Base-by-base conservation (phyloP, 2,888 invertebrate species). In the Amblyjoppa proteus region DNA sequence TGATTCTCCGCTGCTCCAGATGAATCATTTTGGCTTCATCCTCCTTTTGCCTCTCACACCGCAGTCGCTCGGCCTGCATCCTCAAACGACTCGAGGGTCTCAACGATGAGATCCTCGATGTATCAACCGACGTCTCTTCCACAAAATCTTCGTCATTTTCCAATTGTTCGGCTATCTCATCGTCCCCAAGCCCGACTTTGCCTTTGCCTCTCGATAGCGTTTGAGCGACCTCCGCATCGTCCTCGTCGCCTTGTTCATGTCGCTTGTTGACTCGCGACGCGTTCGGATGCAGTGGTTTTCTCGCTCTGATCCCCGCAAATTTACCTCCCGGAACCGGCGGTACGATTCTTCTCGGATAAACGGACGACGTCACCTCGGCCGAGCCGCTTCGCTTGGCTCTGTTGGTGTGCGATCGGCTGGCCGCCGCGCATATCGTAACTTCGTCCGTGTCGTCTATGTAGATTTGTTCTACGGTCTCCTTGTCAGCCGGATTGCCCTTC, bases 281-380 rank as follows among this genome's bases (percentile, higher is more conserved):
- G 13, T 9, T 31, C 1, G 13, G 25, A 68, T 16, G 13, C 20
- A 69, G 51, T 28, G 71, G 61, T 16, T 41, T 73, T 64, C 68
- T 68, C n/a, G 73, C 41, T 34, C 38, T 61, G 1, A 61, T 53
- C 11, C 38, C 45, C 1, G 51, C 1, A 49, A 16, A 69, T 80
- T 58, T 83, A 66, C 64, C 73, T 25, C 66, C 71, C 41, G 89
- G 85, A 84, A 83, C 90, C 0, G 90, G 89, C 13, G 91, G 90
- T 70, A 66, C 16, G 31, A 90, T 86, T 84, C 89, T 88, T 77
- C 88, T 85, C 28, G 91, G 89, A 87, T 87, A 87, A 3, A 31
- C 61, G n/a, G 45, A 76, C 5, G 68, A 20, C 7, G 69, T 71
- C 45, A 69, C 68, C 16, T 83, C 78, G 9, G 76, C 66, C 11